Evolutionary conservation across 2,797 vertebrate species (phyloP).

Genomic region (Acestrorhynchus altus): DNA sequence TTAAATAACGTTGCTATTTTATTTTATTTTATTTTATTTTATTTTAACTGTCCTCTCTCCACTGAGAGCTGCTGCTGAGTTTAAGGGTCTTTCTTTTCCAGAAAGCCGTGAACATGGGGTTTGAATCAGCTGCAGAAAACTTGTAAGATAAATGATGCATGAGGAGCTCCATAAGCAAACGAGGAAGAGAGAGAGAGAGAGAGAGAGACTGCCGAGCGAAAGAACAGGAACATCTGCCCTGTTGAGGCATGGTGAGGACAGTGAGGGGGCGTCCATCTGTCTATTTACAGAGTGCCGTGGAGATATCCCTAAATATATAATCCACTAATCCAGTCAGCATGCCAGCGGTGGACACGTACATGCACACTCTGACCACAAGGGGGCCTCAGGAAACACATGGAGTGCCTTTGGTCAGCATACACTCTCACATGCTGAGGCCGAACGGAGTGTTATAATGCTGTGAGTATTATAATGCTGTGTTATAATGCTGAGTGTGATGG

Average conservation of each 20-base stretch:
- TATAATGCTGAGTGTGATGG: no score
- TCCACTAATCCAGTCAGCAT: conserved; percentile 46
- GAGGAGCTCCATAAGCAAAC: background rate
- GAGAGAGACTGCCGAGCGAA: background rate
- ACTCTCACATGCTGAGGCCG: no score
- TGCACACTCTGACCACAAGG: conserved; percentile 21
- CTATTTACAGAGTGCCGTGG: conserved; percentile 38
- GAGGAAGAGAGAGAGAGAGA: background rate
- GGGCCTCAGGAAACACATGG: conserved; percentile 12
- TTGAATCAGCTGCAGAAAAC: background rate
- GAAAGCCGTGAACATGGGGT: background rate
- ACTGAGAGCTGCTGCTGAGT: background rate
- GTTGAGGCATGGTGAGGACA: conserved; percentile 5
- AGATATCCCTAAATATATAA: conserved; percentile 54
- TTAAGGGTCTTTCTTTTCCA: background rate
- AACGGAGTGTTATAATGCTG: background rate
- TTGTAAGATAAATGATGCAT: conserved; percentile 3
- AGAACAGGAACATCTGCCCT: conserved; percentile 43
- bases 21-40: no score
- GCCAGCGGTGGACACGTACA: conserved; percentile 18
- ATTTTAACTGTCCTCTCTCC: no score
- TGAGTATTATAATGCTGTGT: no score
- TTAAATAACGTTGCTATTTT: no score
- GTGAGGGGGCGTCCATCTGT: conserved; percentile 39
- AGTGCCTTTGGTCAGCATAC: background rate